Base-by-base conservation (phyloP, 2,797 vertebrate genomes). In the Poeciliopsis paucimaculata region DNA sequence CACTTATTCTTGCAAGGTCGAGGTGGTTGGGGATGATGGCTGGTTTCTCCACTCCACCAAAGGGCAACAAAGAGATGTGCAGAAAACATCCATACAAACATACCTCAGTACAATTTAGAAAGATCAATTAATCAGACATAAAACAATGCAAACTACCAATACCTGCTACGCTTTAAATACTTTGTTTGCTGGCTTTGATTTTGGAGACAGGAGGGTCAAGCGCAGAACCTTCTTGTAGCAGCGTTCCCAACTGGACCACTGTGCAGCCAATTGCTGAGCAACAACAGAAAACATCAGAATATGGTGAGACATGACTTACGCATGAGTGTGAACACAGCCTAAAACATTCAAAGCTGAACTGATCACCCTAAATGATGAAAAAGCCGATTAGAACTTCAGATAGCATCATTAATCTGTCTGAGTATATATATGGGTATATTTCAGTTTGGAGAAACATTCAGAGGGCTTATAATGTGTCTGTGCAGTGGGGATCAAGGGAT, bases 381-480 rank as follows among this genome's bases (percentile, higher is more conserved):
- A 86, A 77, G 86, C 87, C 88, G 91, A 94, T 92, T 83, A 83
- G 88, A 85, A 84, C 28, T 76, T 36, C 39, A 75, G 85, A 92
- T 92, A 91, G 36, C 10, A 2, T 73, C 43, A 31, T 60, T 70
- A 84, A 55, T 89, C 74, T 81, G 82, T 93, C 79, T 77, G 82
- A 89, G 83, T 86, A 31, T 78, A 81, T 71, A 76, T 77, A 84
- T 78, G 77, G 75, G 81, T 83, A 77, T 90, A 79, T 91, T 84
- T 70, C 80, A 87, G 81, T 45, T 0, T 47, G 82, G 79, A 85
- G 76, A 84, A 55, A 83, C 62, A 51, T 1, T 60, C 15, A 84
- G 71, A 83, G 84, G 85, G 41, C n/a, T 79, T 80, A 60, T 89
- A 90, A 89, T 82, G 82, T 53, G 83, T 80, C 73, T 80, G 77